Evolutionary conservation across 2,888 invertebrate species (phyloP).

Genomic region (Phalera bucephala): DNA sequence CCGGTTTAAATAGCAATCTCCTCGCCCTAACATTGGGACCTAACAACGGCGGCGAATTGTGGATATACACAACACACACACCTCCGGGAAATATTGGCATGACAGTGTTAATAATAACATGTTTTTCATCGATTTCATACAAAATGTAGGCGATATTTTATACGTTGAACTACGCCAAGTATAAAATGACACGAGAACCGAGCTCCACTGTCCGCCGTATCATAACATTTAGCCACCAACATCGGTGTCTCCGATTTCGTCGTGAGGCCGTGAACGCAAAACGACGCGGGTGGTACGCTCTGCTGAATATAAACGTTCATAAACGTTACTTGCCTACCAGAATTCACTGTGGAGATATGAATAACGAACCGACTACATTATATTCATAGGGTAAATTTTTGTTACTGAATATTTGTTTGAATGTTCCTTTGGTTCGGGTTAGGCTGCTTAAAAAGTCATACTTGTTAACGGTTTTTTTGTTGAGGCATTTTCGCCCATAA

Average conservation of each 20-base stretch:
- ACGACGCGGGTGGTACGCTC: conserved; percentile 71
- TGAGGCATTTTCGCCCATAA: no score
- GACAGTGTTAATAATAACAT: no score
- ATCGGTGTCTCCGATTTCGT: conserved; percentile 60
- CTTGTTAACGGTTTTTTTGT: no score
- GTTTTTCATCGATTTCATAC: no score
- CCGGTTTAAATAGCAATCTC: no score
- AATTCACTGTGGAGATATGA: conserved; percentile 34
- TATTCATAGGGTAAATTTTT: conserved; percentile 14
- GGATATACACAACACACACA: no score
- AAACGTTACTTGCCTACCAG: conserved; percentile 52
- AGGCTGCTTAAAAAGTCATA: no score
- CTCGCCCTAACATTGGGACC: no score
- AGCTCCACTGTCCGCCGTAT: conserved; percentile 29
- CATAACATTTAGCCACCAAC: conserved; percentile 48
- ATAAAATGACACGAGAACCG: conserved; percentile 27
- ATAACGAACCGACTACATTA: conserved; percentile 28
- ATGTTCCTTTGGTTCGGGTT: no score
- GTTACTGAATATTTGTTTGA: conserved; percentile 5
- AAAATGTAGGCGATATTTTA: conserved; percentile 13
- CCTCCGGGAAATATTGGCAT: no score
- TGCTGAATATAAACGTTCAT: conserved; percentile 69
- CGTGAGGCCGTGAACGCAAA: conserved; percentile 45
- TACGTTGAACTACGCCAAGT: conserved; percentile 8
- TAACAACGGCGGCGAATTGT: no score